Conservation (phyloP, 2,888 invertebrate species). For the Agonopterix alstromeriana region DNA sequence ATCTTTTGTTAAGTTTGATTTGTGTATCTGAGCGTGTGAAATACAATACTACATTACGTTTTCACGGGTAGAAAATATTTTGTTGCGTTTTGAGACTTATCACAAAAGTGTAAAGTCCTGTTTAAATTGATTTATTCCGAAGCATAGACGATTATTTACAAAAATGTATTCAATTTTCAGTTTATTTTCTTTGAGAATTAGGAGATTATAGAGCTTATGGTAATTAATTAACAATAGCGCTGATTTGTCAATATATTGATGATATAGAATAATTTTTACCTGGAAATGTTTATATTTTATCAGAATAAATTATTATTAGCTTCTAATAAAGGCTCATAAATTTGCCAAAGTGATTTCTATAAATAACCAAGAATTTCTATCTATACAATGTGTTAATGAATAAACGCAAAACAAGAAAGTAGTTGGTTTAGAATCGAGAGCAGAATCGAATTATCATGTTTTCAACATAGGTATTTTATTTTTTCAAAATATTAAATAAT, state of each 20-base stretch:
- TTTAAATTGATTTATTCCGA: conserved; percentile 14
- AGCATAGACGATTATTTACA: conserved; percentile 21
- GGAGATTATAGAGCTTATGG: conserved; percentile 30
- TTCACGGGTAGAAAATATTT: conserved; percentile 12
- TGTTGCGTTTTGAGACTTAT: conserved; percentile 30
- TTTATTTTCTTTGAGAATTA: conserved; percentile 39
- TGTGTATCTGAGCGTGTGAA: conserved; percentile 58
- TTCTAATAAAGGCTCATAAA: background rate
- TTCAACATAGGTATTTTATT: too few relatives aligned
- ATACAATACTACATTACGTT: conserved; percentile 41
- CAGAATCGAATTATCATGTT: too few relatives aligned
- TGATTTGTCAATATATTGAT: conserved; percentile 35
- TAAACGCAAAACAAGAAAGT: too few relatives aligned
- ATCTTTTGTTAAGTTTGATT: conserved; percentile 61
- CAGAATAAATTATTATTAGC: background rate
- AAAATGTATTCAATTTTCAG: conserved; percentile 51
- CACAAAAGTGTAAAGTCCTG: conserved; percentile 20
- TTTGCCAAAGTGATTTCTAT: too few relatives aligned
- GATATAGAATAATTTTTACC: too few relatives aligned
- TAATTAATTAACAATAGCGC: conserved; percentile 18
- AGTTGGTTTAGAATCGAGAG: too few relatives aligned
- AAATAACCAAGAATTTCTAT: too few relatives aligned
- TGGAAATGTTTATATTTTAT: too few relatives aligned
- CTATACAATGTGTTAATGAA: too few relatives aligned
- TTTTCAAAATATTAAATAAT: too few relatives aligned